phyloP scores from a whole-genome alignment of 2,113 vertebrate genomes.

The Istiophorus platypterus region DNA sequence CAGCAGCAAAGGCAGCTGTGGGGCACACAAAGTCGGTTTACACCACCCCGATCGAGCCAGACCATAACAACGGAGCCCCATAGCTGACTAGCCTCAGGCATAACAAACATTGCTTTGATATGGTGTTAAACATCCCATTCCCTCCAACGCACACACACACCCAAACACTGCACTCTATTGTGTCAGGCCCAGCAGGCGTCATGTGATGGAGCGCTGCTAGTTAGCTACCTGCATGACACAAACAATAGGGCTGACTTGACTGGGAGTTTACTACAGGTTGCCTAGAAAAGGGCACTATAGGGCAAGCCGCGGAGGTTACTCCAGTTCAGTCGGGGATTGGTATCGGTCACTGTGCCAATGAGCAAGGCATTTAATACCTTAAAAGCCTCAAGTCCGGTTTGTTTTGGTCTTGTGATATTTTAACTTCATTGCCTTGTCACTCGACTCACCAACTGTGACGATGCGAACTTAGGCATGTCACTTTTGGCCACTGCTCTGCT shows the following conservation, averaged over 20 bases:
- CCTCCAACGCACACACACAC: conserved; percentile 50
- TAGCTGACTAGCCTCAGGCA: conserved; percentile 68
- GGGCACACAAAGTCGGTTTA: conserved; percentile 50
- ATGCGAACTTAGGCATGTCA: neutral
- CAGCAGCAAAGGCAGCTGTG: conserved; percentile 56
- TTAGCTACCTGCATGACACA: conserved; percentile 75
- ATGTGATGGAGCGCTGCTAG: conserved; percentile 72
- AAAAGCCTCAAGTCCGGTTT: neutral
- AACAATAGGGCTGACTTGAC: conserved; percentile 71
- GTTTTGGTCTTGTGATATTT: neutral
- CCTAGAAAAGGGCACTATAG: conserved; percentile 57
- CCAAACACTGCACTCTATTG: conserved; percentile 75
- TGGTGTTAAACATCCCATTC: conserved; percentile 81
- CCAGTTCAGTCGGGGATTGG: conserved; percentile 48
- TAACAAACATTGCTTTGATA: conserved; percentile 82
- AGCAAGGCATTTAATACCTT: conserved; percentile 1
- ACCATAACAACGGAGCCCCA: conserved; percentile 68
- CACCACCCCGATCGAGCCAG: conserved; percentile 60
- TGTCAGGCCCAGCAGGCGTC: conserved; percentile 78
- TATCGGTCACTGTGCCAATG: neutral
- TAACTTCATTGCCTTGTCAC: neutral
- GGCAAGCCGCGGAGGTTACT: conserved; percentile 70
- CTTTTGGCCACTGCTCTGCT: neutral
- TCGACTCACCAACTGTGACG: neutral
- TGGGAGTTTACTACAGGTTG: conserved; percentile 65